Base-by-base conservation (phyloP, 1,140 invertebrate species). In the Neotoxoptera formosana region DNA sequence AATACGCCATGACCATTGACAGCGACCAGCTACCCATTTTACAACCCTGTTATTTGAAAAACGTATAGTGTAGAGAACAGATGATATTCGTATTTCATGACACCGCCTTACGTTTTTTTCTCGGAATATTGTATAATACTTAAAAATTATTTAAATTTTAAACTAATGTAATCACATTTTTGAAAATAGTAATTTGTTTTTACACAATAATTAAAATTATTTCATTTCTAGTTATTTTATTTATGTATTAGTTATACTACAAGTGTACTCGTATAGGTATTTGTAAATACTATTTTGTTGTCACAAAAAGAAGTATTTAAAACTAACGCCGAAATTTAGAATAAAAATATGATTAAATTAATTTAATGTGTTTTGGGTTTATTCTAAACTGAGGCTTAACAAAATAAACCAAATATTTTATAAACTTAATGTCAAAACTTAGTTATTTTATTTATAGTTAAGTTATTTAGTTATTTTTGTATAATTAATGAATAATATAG, bases 1-100 rank as follows among this genome's bases (percentile, higher is more conserved):
- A 86, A 93, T 41, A 83, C 48, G 20, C 48, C 36, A 41, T 93
- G 48, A 93, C 91, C 67, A 30, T 81, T 93, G 48, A 93, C 91
- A 47, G 48, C 91, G 53, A 86, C 23, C 60, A 21, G 67, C 67
- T 92, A 92, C 60, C 60, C 76, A 92, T 92, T 92, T 84, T 53
- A 67, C 56, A 90, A 90, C 25, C 30, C 89, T 45, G 36, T 67
- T 67, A 90, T 67, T 60, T 90, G 36, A 47, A 90, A 34, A 34
- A 88, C 21, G 34, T 51, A 14, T 21, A 67, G 56, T 67, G n/a
- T 90, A 30, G 23, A 30, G 88, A 90, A 90, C 88, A 90, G 88
- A 56, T 90, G 88, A 90, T 89, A 88, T 51, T 9, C 7, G 23
- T 60, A 45, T 90, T n/a, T 45, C 7, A 30, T 17, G 23, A 47